Evolutionary conservation across 2,113 vertebrate genomes (phyloP), one percentile per base, ranked within the genome.

Genomic region (Hoplias malabaricus): DNA sequence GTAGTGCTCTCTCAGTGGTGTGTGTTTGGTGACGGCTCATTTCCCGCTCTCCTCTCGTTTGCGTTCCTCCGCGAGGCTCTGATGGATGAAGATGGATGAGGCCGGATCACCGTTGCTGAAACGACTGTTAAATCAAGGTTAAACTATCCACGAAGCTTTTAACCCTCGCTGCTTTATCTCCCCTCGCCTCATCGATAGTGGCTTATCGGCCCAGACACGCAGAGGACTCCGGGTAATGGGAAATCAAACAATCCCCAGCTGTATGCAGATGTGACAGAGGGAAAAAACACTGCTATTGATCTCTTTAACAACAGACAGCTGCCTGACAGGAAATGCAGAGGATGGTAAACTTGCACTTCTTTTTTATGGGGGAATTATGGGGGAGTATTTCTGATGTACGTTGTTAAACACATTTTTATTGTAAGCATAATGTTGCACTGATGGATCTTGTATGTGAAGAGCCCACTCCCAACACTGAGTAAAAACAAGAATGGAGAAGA

Each of bases 91-190:
- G 95, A 96, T 93, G 92, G 96, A 97, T 97, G 94, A 90, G 84
- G 85, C 89, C 86, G 93, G 93, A 94, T 96, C 95, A 95, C 90
- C 93, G 93, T 94, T 89, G 90, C 90, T 95, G 94, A 96, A 96
- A 97, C 95, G 95, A 94, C 95, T 95, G 94, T 94, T 96, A 96
- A 94, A 96, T 97, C 95, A 96, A 96, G 95, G 95, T 96, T 95
- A 97, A 96, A 95, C 93, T 92, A 95, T 90, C 93, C 95, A 90
- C 90, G 75, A 90, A 69, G 88, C 91, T 93, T 91, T 90, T 88
- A 94, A 93, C 91, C 92, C 89, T 82, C 80, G 2, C 23, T 78
- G 89, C 92, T 95, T 94, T 94, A 93, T 91, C 92, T 90, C 83
- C 73, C 87, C 57, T 84, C 73, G 87, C 86, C 88, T 89, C 92